Conservation (phyloP, 2,113 vertebrate genomes). For the Alethe diademata region DNA sequence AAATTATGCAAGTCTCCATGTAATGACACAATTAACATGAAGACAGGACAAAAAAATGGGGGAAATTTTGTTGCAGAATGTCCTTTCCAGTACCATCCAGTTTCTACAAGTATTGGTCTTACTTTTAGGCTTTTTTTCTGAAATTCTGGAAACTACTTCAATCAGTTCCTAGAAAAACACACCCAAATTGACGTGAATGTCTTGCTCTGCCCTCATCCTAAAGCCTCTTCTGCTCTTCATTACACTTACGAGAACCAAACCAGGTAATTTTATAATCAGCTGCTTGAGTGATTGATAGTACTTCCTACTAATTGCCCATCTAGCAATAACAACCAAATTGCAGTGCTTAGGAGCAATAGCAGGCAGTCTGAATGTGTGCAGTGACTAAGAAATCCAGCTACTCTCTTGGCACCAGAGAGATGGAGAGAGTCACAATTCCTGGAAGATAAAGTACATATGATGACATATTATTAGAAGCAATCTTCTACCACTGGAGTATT, state of each 20-base stretch:
- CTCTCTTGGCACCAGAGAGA: not conserved
- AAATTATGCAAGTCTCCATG: not conserved
- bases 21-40: not conserved
- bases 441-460: slow-evolving; percentile 40
- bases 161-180: not conserved
- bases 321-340: slow-evolving; percentile 6
- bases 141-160: not conserved
- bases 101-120: not conserved
- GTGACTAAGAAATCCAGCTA: slow-evolving; percentile 15
- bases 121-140: not conserved
- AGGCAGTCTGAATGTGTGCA: not conserved
- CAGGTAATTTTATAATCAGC: not conserved
- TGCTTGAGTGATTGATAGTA: not conserved
- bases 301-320: not conserved
- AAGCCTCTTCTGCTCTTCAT: not conserved
- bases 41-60: not conserved
- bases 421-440: slow-evolving; percentile 37
- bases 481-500: not conserved
- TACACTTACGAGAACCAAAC: not conserved
- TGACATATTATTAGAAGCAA: slow-evolving; percentile 8
- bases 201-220: not conserved
- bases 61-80: not conserved
- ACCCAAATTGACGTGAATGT: not conserved
- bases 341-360: not conserved
- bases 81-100: not conserved